A percentile compares a stretch with the other conserved stretches of the same genome.
These are phyloP conservation scores for Nasua narica DNA, from an alignment of 2,797 vertebrate genomes.

Conservation along the genomic window DNA sequence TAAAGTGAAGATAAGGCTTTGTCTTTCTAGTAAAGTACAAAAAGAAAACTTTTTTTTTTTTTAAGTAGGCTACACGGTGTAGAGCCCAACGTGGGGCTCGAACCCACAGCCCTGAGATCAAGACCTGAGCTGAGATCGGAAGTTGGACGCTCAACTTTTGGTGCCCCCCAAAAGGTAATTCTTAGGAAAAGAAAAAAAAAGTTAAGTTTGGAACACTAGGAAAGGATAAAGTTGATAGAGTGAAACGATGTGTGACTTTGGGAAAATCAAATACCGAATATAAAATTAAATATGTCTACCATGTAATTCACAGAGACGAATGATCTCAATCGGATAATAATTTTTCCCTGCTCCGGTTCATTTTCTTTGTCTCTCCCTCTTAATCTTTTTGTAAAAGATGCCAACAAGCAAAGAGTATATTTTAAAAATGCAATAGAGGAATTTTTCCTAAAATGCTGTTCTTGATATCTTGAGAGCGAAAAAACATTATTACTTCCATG, in stretches of 20 bases:
- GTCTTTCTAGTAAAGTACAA: background rate
- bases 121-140: background rate
- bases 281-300: background rate
- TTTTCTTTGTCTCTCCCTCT: background rate
- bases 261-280: background rate
- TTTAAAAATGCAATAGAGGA: background rate
- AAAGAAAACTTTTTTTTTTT: background rate
- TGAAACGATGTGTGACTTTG: background rate
- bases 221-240: background rate
- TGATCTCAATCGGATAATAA: background rate
- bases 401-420: background rate
- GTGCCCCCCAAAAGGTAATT: background rate
- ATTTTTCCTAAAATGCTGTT: background rate
- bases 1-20: constrained; percentile 25
- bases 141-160: background rate
- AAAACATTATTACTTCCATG: background rate
- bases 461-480: background rate
- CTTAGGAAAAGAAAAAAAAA: constrained; percentile 34
- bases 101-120: background rate
- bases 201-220: background rate
- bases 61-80: background rate
- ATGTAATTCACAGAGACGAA: background rate
- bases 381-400: background rate
- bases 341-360: background rate
- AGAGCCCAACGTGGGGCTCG: background rate